Percentiles rank a stretch among this genome's conserved stretches.
phyloP scores from a whole-genome alignment of 2,888 invertebrate species.

The Xiphydria camelus region DNA sequence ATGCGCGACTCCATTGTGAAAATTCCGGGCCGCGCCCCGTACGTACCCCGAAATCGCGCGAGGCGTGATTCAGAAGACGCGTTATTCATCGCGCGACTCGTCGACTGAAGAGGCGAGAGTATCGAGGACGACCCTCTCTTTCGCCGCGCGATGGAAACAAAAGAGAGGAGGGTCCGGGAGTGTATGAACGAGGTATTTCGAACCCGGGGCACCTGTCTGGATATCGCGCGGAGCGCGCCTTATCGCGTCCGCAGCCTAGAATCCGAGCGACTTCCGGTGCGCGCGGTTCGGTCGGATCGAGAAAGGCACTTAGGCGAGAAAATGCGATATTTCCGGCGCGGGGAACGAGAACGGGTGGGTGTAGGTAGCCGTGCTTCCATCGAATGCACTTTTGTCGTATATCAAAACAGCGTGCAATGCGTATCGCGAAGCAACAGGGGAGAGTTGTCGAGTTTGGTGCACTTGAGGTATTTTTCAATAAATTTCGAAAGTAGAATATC shows the following conservation, averaged over 20 bases:
- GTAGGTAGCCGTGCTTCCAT: too few relatives aligned
- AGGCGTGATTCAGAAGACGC: slow-evolving; percentile 25
- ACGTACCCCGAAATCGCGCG: slow-evolving; percentile 1
- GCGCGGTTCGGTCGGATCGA: slow-evolving; percentile 31
- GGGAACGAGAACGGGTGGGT: too few relatives aligned
- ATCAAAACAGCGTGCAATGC: too few relatives aligned
- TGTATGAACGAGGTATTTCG: too few relatives aligned
- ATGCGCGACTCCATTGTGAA: slow-evolving; percentile 13
- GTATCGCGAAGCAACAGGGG: too few relatives aligned
- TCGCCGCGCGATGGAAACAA: background rate
- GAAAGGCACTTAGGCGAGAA: slow-evolving; percentile 42
- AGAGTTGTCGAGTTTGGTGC: too few relatives aligned
- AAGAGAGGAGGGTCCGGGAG: too few relatives aligned
- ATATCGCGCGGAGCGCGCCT: background rate
- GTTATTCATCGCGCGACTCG: slow-evolving; percentile 28
- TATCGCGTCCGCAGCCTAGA: slow-evolving; percentile 21
- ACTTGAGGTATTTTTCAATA: too few relatives aligned
- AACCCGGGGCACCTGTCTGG: background rate
- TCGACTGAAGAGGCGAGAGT: background rate
- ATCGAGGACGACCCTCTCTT: background rate
- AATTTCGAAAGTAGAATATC: too few relatives aligned
- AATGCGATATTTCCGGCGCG: background rate
- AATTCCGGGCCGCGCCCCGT: slow-evolving; percentile 16
- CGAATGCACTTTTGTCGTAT: too few relatives aligned
- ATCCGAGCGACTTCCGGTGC: slow-evolving; percentile 36